Evolutionary conservation across 30 jellyfish, hydroid and myxozoan genomes (phyloP), one percentile per base, ranked within the genome.

Genomic region (Clytia hemisphaerica): DNA sequence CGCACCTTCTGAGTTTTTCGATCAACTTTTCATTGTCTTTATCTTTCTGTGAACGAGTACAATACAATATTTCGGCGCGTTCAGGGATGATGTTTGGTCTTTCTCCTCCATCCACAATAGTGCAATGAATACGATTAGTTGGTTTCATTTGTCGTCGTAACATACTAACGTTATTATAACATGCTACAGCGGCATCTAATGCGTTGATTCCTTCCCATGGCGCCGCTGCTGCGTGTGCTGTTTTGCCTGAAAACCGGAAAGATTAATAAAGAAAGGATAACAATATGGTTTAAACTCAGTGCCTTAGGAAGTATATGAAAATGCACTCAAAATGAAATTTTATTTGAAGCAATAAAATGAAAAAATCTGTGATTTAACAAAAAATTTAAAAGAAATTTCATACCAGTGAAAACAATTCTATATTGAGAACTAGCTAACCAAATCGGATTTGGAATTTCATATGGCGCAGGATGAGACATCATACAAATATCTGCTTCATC

Each of bases 391-490:
- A 42, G 73, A 58, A 30, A 59, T 6, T 0, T 18, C 73, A 14
- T 37, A 28, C 79, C 79, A 19, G 26, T 12, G 45, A 37, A 66
- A n/a, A 22, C 36, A 6, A 37, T 28, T 42, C 45, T 66, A 5
- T n/a, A 16, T 7, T 25, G 42, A 7, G 29, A 21, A 14, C 27
- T 45, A 1, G 79, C 79, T 16, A 66, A 45, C 6, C 25, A 22
- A 15, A 33, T 37, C 31, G 79, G 79, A 5, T 22, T 4, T 38
- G 40, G 57, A 10, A 37, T 25, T 27, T 84, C 83, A 27, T 57
- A 78, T 18, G 66, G 71, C 45, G 55, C 67, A 6, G 94, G 90
- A 38, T 82, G 94, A 15, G 85, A 84, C 94, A 72, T 82, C 46
- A 82, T 32, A 19, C 94, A 82, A 60, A 82, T 37, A 45, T 82